Evolutionary conservation across 2,888 invertebrate species (phyloP).

Genomic region (Leptodirus hochenwartii): DNA sequence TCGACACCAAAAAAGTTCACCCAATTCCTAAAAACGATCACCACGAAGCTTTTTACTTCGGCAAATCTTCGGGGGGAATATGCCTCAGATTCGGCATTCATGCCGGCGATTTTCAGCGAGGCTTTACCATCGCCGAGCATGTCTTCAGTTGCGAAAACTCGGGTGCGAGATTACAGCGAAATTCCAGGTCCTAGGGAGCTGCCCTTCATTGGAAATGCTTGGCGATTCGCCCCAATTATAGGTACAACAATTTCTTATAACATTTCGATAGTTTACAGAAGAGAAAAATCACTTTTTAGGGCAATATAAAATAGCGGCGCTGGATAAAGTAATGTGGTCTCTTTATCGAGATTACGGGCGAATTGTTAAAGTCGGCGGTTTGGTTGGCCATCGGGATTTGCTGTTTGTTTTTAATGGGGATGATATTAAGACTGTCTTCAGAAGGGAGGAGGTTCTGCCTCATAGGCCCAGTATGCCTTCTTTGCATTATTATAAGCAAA

Average conservation of each 20-base stretch:
- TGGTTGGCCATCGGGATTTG: conserved; percentile 59
- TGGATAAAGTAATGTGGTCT: conserved; percentile 39
- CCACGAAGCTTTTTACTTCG: no score
- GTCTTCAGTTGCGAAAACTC: conserved; percentile 5
- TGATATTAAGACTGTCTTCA: conserved; percentile 50
- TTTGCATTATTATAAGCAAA: conserved; percentile 50
- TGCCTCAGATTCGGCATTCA: no score
- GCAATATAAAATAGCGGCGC: conserved; percentile 35
- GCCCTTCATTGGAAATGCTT: conserved; percentile 60
- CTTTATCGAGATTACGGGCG: conserved; percentile 36
- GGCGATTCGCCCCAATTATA: conserved; percentile 55
- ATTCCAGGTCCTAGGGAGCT: conserved; percentile 60
- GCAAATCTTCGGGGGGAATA: no score
- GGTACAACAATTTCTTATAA: conserved; percentile 24
- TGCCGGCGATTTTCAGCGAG: no score
- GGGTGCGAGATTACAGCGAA: conserved; percentile 33
- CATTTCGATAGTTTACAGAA: conserved; percentile 1
- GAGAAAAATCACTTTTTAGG: conserved; percentile 22
- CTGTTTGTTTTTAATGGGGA: conserved; percentile 57
- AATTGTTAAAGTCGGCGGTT: conserved; percentile 46
- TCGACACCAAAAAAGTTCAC: no score
- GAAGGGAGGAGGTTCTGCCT: conserved; percentile 49
- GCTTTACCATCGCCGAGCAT: no score
- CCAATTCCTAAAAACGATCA: no score
- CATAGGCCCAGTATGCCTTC: conserved; percentile 58